Conservation (phyloP, 2,113 vertebrate species). For the Meleagris gallopavo region DNA sequence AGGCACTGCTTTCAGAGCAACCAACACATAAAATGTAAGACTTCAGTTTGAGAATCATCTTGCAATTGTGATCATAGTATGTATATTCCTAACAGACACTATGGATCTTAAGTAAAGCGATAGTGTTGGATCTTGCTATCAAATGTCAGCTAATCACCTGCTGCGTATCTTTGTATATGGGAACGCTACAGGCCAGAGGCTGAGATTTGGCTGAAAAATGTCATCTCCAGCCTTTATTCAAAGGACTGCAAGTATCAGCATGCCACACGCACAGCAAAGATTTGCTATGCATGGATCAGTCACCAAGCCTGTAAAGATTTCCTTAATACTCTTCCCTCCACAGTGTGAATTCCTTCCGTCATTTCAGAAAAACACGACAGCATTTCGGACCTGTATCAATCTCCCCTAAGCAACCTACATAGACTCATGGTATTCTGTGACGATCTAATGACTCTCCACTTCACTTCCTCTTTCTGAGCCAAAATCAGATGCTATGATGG, state of each 20-base stretch:
- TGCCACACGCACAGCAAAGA: neutral
- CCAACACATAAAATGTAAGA: neutral
- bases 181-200: rapidly evolving
- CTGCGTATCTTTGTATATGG: neutral
- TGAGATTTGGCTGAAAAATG: neutral
- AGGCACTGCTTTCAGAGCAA: no score
- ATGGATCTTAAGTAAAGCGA: neutral
- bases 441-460: neutral
- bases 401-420: neutral
- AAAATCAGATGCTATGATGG: neutral
- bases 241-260: neutral
- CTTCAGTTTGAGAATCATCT: neutral
- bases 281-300: neutral
- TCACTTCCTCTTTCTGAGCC: neutral
- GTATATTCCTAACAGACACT: neutral
- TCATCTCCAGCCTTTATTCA: neutral
- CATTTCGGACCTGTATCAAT: neutral
- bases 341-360: neutral
- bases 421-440: neutral
- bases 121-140: neutral
- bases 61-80: neutral
- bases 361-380: neutral
- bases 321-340: neutral
- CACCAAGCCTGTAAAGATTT: neutral
- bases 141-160: neutral